phyloP scores from a whole-genome alignment of 1,140 invertebrate genomes.

The Diuraphis noxia region DNA sequence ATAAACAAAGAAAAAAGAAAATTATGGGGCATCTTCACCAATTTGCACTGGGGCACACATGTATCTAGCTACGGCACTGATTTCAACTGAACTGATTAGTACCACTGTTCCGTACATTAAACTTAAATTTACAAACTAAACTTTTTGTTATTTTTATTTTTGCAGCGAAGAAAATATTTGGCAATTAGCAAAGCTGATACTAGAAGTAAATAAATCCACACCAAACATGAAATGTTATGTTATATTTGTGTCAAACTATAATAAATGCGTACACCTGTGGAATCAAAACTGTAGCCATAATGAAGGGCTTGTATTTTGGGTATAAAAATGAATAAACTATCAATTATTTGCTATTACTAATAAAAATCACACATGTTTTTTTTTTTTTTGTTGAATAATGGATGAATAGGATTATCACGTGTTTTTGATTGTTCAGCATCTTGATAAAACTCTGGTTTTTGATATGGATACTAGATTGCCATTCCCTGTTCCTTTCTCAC shows the following conservation, averaged over 20 bases:
- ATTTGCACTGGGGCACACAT: too few species aligned
- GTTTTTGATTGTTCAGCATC: constrained; percentile 37
- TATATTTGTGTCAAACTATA: constrained; percentile 33
- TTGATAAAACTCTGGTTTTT: constrained; percentile 39
- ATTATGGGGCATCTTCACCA: too few species aligned
- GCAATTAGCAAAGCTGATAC: constrained; percentile 46
- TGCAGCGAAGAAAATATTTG: constrained; percentile 54
- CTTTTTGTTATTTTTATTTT: constrained; percentile 2
- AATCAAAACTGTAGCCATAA: constrained; percentile 28
- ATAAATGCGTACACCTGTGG: constrained; percentile 45
- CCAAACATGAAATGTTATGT: constrained; percentile 40
- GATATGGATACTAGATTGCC: constrained; percentile 46
- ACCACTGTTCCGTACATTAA: background rate
- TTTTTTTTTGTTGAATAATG: background rate
- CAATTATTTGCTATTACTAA: background rate
- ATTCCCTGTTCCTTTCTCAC: constrained; percentile 41
- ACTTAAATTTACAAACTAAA: background rate
- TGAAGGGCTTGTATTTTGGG: constrained; percentile 43
- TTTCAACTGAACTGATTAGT: background rate
- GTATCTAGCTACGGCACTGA: too few species aligned
- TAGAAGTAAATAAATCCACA: background rate
- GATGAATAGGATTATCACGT: constrained; percentile 51
- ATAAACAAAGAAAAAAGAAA: too few species aligned
- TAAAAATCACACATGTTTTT: background rate
- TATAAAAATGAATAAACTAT: background rate